A percentile compares a stretch with the other conserved stretches of the same genome.
These are phyloP conservation scores for Celastrina argiolus DNA, from an alignment of 2,888 invertebrate genomes.

Conservation along the genomic window DNA sequence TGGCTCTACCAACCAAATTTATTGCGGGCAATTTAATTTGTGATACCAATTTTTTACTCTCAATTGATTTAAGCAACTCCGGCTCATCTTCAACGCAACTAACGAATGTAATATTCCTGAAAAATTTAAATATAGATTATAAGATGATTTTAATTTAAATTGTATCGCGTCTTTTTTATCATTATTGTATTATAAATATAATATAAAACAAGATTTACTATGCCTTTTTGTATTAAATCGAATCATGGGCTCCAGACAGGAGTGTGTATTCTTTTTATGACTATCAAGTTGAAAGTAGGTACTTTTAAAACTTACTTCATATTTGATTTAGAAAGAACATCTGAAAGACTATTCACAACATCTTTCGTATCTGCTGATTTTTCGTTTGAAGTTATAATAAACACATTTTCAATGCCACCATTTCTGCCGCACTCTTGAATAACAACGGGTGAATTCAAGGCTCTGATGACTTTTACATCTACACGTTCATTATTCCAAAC, in stretches of 20 bases:
- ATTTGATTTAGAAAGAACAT: background rate
- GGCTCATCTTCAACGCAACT: background rate
- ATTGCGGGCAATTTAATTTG: background rate
- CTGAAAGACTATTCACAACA: background rate
- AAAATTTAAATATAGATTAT: background rate
- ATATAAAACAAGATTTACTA: no score
- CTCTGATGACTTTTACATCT: background rate
- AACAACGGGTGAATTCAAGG: background rate
- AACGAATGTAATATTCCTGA: background rate
- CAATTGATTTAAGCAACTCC: background rate
- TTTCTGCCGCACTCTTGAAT: background rate
- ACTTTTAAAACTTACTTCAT: background rate
- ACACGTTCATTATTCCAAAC: background rate
- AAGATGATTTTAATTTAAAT: slow-evolving; percentile 33
- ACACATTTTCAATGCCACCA: background rate
- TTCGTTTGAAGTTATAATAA: slow-evolving; percentile 9
- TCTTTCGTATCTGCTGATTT: background rate
- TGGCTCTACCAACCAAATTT: background rate
- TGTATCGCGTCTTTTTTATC: no score
- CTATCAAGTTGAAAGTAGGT: no score
- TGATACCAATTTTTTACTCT: background rate
- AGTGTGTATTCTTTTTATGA: no score
- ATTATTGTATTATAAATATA: no score
- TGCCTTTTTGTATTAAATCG: no score
- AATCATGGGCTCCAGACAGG: no score